These are phyloP conservation scores for Paguma larvata DNA, from an alignment of 2,797 vertebrate species.

Conservation along the genomic window DNA sequence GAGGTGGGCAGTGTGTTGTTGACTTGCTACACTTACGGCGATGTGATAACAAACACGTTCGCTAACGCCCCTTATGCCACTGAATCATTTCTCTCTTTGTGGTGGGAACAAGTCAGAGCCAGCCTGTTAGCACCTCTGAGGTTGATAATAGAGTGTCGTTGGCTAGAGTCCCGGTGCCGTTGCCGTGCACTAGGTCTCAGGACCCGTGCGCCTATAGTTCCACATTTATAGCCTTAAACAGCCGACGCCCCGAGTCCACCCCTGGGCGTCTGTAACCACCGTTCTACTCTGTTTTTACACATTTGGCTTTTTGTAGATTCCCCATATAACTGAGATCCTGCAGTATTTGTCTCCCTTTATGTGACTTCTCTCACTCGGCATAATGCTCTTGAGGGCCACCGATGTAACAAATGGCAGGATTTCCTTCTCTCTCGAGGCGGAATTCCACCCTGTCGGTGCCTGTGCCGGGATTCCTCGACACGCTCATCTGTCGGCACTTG, in stretches of 20 bases:
- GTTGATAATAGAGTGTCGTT: not conserved
- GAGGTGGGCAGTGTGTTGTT: not conserved
- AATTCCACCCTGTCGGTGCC: not conserved
- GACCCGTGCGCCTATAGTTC: no score
- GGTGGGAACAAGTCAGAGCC: not conserved
- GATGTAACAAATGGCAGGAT: not conserved
- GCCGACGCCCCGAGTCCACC: not conserved
- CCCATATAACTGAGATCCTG: not conserved
- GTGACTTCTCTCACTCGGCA: not conserved
- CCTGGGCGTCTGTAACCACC: not conserved
- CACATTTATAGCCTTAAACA: not conserved
- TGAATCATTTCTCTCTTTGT: not conserved
- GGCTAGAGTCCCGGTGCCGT: fast-evolving
- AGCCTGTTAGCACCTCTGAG: not conserved
- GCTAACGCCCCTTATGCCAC: not conserved
- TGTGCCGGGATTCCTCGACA: not conserved
- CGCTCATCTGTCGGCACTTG: not conserved
- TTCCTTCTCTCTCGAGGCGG: not conserved
- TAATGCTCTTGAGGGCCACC: not conserved
- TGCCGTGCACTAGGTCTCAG: not conserved
- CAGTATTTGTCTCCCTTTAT: not conserved
- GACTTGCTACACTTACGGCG: not conserved
- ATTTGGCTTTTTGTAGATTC: not conserved
- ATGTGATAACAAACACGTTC: not conserved
- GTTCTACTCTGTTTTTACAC: not conserved